These are phyloP conservation scores for Epiblema foenella DNA, from an alignment of 2,888 invertebrate species.

Conservation along the genomic window DNA sequence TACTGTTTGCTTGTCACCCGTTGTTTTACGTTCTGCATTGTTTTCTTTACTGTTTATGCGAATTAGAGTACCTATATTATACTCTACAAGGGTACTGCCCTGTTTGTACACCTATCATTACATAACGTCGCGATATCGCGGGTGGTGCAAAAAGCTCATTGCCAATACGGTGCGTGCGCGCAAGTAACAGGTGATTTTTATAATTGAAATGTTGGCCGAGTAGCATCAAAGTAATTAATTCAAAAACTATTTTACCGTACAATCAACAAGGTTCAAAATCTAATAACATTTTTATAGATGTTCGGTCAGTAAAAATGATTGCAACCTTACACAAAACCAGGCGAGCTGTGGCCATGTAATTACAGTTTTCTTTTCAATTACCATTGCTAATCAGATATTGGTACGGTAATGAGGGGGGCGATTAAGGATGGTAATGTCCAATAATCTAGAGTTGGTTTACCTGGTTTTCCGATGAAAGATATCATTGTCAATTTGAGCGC, in stretches of 20 bases:
- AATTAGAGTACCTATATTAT: neutral
- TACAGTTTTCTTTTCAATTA: conserved; percentile 27
- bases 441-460: neutral
- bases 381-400: conserved; percentile 26
- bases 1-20: too few relatives aligned
- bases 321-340: neutral
- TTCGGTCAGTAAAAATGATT: too few relatives aligned
- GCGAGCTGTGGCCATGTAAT: conserved; percentile 6
- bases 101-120: neutral
- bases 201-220: too few relatives aligned
- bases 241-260: too few relatives aligned
- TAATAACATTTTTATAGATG: too few relatives aligned
- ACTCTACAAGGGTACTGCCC: neutral
- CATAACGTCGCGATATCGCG: conserved; percentile 23
- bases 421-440: conserved; percentile 17
- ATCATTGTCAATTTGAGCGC: neutral
- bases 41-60: too few relatives aligned
- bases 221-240: too few relatives aligned
- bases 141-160: conserved; percentile 13
- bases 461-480: neutral
- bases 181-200: conserved; percentile 11
- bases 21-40: too few relatives aligned
- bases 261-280: too few relatives aligned
- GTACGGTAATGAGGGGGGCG: conserved; percentile 13
- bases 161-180: conserved; percentile 18